Evolutionary conservation across 2,113 vertebrate species (phyloP), one percentile per base, ranked within the genome.

Genomic region (Mirza zaza): DNA sequence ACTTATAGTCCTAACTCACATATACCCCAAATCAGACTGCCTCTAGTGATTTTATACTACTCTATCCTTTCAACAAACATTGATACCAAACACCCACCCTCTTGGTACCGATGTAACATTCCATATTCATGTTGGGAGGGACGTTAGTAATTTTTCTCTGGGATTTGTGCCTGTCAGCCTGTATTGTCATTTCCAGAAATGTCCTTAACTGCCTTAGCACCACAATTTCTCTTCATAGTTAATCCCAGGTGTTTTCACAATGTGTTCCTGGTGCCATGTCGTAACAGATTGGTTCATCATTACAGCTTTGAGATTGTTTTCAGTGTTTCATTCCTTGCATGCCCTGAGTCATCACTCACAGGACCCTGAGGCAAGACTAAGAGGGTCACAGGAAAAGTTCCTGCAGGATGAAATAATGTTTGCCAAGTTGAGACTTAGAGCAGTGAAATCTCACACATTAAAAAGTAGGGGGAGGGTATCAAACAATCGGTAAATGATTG

Each of bases 1-100:
- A 80, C 84, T 96, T 89, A 87, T 36, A 70, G 23, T 70, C 86
- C 63, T 93, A 91, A 93, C 18, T 88, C 91, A 67, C 32, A 61
- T 34, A 73, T 61, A 91, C 10, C 25, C 90, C 77, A 94, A 94
- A 61, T 84, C 75, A 50, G 36, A 84, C 50, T 92, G 76, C 50
- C n/a, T 88, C 65, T 57, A 75, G 68, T n/a, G 59, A 87, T 39
- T 90, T 80, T 79, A 48, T 42, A 83, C 11, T 11, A 5, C 25
- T 42, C 73, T 71, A 20, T 71, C 52, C 68, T 67, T 87, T 81
- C 91, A 81, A 70, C 77, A 95, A 96, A 90, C 50, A 94, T 67
- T 52, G 57, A 68, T 25, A 81, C 18, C 81, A 87, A 84, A 89
- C 27, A 18, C 50, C 27, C 4, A 32, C 4, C 23, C 55, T 48